These are phyloP conservation scores for Vannuccia rotundouncinata DNA, from an alignment of 2,888 invertebrate species.

Conservation along the genomic window DNA sequence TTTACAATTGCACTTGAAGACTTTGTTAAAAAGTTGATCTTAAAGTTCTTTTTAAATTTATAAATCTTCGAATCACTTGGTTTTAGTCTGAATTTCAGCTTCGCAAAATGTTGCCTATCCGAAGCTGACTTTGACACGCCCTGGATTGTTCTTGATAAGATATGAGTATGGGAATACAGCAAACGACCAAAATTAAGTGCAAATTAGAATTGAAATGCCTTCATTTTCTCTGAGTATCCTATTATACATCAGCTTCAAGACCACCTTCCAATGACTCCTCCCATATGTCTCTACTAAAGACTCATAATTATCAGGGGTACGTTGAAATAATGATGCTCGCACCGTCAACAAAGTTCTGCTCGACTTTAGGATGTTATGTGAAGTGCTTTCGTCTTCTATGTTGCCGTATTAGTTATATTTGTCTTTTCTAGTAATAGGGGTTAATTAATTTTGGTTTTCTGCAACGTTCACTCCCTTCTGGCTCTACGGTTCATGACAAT, in stretches of 20 bases:
- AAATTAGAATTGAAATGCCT: not conserved
- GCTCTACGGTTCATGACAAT: too few relatives aligned
- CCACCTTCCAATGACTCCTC: not conserved
- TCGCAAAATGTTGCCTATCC: not conserved
- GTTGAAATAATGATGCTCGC: slow-evolving; percentile 9
- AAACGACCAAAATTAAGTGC: slow-evolving; percentile 12
- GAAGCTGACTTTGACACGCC: not conserved
- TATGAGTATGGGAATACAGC: slow-evolving; percentile 18
- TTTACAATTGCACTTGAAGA: too few relatives aligned
- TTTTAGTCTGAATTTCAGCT: not conserved
- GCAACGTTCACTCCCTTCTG: too few relatives aligned
- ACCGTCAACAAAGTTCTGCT: not conserved
- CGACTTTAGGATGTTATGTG: not conserved
- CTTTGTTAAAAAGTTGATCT: too few relatives aligned
- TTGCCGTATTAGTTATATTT: too few relatives aligned
- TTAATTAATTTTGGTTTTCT: too few relatives aligned
- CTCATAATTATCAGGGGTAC: slow-evolving; percentile 10
- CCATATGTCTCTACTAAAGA: not conserved
- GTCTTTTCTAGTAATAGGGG: too few relatives aligned
- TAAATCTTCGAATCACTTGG: too few relatives aligned
- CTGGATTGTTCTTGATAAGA: not conserved
- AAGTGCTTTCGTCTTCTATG: not conserved
- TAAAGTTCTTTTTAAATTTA: too few relatives aligned
- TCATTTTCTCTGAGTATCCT: slow-evolving; percentile 15
- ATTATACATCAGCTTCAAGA: not conserved